Evolutionary conservation across 1,140 invertebrate genomes (phyloP), one percentile per base, ranked within the genome.

Genomic region (Lycorma delicatula): DNA sequence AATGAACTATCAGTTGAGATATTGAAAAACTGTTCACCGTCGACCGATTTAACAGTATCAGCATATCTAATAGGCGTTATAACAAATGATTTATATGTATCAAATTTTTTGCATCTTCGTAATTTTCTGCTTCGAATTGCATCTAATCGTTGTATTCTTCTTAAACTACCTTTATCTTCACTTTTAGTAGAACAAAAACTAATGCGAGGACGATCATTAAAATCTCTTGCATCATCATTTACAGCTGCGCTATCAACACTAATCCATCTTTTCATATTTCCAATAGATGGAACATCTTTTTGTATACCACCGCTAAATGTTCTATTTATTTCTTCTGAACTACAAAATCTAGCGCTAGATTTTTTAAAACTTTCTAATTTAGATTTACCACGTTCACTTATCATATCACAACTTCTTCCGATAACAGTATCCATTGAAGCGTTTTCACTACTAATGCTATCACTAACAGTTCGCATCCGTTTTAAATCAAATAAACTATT

Each of bases 401-500:
- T 20, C 41, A 44, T 44, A 44, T 44, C 5, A 13, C 41, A 44
- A 2, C n/a, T 7, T 20, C 41, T 44, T 44, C 41, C n/a, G 23
- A 16, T 44, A 5, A 18, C 41, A 44, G 18, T 56, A 48, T 49
- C 26, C 9, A 23, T n/a, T 31, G 13, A 48, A 13, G 47, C 46
- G 3, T 38, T 18, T 26, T 18, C 41, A 18, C 41, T 49, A 26
- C 36, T 31, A 16, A 23, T 26, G 13, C n/a, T 23, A 27, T n/a
- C 26, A 38, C 48, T 22, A 36, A n/a, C 23, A 7, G 20, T 44
- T 12, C 54, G 20, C 9, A 46, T 11, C 34, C 4, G 26, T 2
- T 61, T 56, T 20, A 65, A 59, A 44, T 65, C 64, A 11, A 63
- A 50, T 13, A 65, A 49, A 52, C 64, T 65, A 38, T 61, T 60